Conservation (phyloP, 2,888 invertebrate genomes). For the Suillia variegata region DNA sequence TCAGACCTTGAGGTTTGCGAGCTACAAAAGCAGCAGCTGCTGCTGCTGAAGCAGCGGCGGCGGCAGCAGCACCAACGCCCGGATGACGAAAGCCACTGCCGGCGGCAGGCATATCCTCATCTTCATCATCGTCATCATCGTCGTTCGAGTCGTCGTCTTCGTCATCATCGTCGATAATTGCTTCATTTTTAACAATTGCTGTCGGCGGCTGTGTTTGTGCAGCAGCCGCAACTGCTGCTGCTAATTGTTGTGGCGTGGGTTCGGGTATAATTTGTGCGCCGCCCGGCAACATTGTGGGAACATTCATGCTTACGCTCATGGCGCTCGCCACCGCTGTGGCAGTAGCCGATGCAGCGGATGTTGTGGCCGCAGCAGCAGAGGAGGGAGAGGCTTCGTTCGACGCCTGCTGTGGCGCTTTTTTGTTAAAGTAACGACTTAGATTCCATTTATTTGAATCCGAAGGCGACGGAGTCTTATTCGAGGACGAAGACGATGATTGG, state of each 20-base stretch:
- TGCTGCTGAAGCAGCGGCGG: too few species aligned
- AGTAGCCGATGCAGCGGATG: constrained; percentile 43
- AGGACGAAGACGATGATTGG: constrained; percentile 43
- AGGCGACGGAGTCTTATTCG: constrained; percentile 55
- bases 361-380: constrained; percentile 33
- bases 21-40: constrained; percentile 28
- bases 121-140: constrained; percentile 34
- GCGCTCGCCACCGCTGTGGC: constrained; percentile 38
- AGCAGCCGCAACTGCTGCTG: constrained; percentile 14
- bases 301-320: constrained; percentile 48
- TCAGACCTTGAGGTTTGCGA: constrained; percentile 41
- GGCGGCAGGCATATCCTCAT: constrained; percentile 16
- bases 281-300: constrained; percentile 49
- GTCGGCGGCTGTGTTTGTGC: constrained; percentile 39
- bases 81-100: constrained; percentile 35
- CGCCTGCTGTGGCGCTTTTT: constrained; percentile 39
- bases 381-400: constrained; percentile 46
- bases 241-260: constrained; percentile 36
- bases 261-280: constrained; percentile 56
- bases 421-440: constrained; percentile 51
- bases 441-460: constrained; percentile 55
- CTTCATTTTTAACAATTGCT: constrained; percentile 55
- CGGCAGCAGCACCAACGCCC: too few species aligned
- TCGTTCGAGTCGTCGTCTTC: constrained; percentile 36
- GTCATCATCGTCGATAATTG: constrained; percentile 35